Percentiles rank a stretch among this genome's conserved stretches.
These are phyloP conservation scores for Andrena marginata DNA, from an alignment of 2,888 invertebrate species.

Conservation along the genomic window DNA sequence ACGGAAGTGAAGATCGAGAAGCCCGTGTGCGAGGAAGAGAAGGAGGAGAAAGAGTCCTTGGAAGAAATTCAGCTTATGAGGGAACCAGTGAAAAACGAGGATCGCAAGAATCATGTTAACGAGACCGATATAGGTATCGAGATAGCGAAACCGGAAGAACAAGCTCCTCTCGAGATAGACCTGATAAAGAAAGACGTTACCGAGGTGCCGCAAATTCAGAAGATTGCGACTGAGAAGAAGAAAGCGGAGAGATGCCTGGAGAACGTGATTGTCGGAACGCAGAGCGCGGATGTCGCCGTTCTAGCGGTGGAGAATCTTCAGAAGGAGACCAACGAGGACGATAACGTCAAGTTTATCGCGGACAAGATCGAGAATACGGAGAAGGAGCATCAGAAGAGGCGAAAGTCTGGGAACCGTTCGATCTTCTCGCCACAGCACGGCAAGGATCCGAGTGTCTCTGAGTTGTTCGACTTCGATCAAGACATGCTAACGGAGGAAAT, in stretches of 20 bases:
- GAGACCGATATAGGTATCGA: slow-evolving; percentile 54
- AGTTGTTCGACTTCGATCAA: slow-evolving; percentile 88
- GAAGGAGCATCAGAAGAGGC: slow-evolving; percentile 77
- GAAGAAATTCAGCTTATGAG: slow-evolving; percentile 31
- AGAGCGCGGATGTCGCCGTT: slow-evolving; percentile 19
- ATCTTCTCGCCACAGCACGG: slow-evolving; percentile 91
- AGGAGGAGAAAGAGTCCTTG: slow-evolving; percentile 38
- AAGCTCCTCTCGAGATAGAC: slow-evolving; percentile 24
- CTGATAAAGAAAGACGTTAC: slow-evolving; percentile 53
- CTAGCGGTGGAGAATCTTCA: slow-evolving; percentile 32
- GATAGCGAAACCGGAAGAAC: slow-evolving; percentile 49
- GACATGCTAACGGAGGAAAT: slow-evolving; percentile 88
- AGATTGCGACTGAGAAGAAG: slow-evolving; percentile 39
- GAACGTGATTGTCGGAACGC: slow-evolving; percentile 23
- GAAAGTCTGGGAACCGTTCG: slow-evolving; percentile 86
- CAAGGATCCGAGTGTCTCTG: slow-evolving; percentile 86
- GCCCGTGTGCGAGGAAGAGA: slow-evolving; percentile 50
- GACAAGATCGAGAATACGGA: slow-evolving; percentile 76
- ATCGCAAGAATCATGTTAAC: slow-evolving; percentile 72
- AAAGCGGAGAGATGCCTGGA: slow-evolving; percentile 49
- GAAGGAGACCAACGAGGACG: slow-evolving; percentile 69
- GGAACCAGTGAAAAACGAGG: slow-evolving; percentile 65
- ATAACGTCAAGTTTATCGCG: slow-evolving; percentile 71
- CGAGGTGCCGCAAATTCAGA: slow-evolving; percentile 44
- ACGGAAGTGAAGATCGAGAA: slow-evolving; percentile 64